These are phyloP conservation scores for Bellardia bayeri DNA, from an alignment of 2,888 invertebrate species.

Conservation along the genomic window DNA sequence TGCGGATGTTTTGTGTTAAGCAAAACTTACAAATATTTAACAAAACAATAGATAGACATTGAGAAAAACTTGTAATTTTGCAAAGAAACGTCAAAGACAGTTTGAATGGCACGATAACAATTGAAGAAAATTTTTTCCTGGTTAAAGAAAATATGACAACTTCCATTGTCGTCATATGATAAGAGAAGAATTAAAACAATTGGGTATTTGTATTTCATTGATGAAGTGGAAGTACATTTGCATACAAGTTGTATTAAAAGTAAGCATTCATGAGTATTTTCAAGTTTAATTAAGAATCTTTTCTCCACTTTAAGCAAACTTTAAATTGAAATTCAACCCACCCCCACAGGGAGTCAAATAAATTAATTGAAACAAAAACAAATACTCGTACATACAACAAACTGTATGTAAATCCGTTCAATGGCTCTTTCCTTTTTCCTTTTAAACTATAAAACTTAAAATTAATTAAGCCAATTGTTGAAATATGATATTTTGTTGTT, in stretches of 20 bases:
- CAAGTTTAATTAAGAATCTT: slow-evolving; percentile 48
- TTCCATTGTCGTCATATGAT: slow-evolving; percentile 3
- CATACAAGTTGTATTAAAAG: slow-evolving; percentile 5
- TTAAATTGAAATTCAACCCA: slow-evolving; percentile 37
- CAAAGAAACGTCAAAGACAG: slow-evolving; percentile 26
- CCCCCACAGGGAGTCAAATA: slow-evolving; percentile 44
- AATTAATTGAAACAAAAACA: slow-evolving; percentile 47
- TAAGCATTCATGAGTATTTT: not conserved
- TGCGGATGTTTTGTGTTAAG: slow-evolving; percentile 29
- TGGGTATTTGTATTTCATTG: not conserved
- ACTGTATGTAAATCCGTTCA: slow-evolving; percentile 40
- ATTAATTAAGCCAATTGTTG: slow-evolving; percentile 70
- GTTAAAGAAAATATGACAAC: slow-evolving; percentile 30
- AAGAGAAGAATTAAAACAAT: not conserved
- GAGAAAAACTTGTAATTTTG: slow-evolving; percentile 43
- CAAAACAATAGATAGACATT: slow-evolving; percentile 61
- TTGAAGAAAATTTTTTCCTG: slow-evolving; percentile 29
- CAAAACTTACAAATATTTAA: slow-evolving; percentile 24
- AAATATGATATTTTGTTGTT: slow-evolving; percentile 62
- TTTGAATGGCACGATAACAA: slow-evolving; percentile 51
- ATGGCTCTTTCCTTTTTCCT: slow-evolving; percentile 31
- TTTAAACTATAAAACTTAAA: slow-evolving; percentile 54
- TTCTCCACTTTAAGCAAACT: slow-evolving; percentile 21
- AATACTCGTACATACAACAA: not conserved
- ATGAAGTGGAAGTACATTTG: not conserved